Base-by-base conservation (phyloP, 2,797 vertebrate species). In the Sebastes goodei region DNA sequence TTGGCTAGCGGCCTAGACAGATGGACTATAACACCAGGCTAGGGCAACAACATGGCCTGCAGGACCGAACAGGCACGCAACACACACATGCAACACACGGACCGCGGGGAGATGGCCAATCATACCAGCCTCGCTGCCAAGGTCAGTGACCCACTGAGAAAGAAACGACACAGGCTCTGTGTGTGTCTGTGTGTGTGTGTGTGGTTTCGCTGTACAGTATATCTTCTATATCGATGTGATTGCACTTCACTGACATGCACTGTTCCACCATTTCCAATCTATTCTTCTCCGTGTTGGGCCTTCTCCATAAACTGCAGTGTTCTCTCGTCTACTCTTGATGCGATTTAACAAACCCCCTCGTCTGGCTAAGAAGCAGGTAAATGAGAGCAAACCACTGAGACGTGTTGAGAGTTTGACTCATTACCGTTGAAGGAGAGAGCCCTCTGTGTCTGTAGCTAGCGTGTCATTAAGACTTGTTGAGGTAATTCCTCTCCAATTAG, bases 401-500 rank as follows among this genome's bases (percentile, higher is more conserved):
- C 56, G 14, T 55, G 82, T 71, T 67, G 80, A 86, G 85, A 85
- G 86, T 88, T 88, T 86, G 74, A 90, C 74, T 92, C 87, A 86
- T 92, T 86, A 82, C 73, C 7, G 84, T 35, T 83, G 71, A 68
- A 83, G 81, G 72, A 84, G 86, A 79, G 88, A 80, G 86, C 80
- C 80, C 76, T 84, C 86, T 90, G 86, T 86, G 84, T 90, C 85
- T 78, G 86, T 80, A 87, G 83, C 85, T 73, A 61, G 85, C 71
- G 55, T 82, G 82, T 89, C 86, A 92, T 93, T 90, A 91, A 86
- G 89, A 90, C 91, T 86, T 85, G 90, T 94, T 90, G 91, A 94
- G 90, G 85, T 93, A 94, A 91, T 92, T 84, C 85, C 78, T 88
- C 90, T 92, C 88, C 90, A 88, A 92, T 93, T 93, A 94, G 85